Conservation (phyloP, 2,797 vertebrate species). For the Sebastiscus albofasciatus region DNA sequence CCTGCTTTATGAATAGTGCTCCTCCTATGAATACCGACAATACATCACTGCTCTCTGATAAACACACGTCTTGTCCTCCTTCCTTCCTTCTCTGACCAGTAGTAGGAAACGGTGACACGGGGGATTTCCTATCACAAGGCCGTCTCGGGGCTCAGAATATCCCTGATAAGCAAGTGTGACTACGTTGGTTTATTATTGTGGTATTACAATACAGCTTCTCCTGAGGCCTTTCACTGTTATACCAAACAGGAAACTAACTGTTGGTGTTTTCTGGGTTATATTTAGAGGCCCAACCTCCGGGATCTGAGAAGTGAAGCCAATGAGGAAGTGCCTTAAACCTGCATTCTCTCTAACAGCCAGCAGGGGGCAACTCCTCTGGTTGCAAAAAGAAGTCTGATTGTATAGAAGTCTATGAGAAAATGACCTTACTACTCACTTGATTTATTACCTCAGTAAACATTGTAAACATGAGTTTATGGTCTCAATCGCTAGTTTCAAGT, state of each 20-base stretch:
- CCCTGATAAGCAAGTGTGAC: conserved; percentile 25
- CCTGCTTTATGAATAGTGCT: conserved; percentile 11
- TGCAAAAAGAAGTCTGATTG: background rate
- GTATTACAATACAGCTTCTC: background rate
- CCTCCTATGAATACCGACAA: conserved; percentile 22
- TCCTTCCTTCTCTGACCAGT: conserved; percentile 38
- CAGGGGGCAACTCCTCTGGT: background rate
- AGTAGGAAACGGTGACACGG: conserved; percentile 46
- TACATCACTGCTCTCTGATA: conserved; percentile 44
- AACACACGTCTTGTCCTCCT: conserved; percentile 46
- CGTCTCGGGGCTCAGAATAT: conserved; percentile 10
- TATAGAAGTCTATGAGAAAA: background rate
- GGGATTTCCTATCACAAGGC: conserved; percentile 51
- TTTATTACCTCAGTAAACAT: background rate
- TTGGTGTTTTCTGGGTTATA: background rate
- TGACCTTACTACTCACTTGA: background rate
- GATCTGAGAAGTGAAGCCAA: background rate
- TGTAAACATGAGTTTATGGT: too few relatives aligned
- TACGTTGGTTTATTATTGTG: background rate
- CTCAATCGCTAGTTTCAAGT: too few relatives aligned
- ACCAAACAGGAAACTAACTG: conserved; percentile 55
- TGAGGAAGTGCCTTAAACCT: background rate
- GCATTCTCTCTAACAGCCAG: background rate
- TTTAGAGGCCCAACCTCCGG: background rate
- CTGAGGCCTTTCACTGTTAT: background rate